Conservation (phyloP, 1,140 invertebrate genomes). For the Thaumetopoea pityocampa region DNA sequence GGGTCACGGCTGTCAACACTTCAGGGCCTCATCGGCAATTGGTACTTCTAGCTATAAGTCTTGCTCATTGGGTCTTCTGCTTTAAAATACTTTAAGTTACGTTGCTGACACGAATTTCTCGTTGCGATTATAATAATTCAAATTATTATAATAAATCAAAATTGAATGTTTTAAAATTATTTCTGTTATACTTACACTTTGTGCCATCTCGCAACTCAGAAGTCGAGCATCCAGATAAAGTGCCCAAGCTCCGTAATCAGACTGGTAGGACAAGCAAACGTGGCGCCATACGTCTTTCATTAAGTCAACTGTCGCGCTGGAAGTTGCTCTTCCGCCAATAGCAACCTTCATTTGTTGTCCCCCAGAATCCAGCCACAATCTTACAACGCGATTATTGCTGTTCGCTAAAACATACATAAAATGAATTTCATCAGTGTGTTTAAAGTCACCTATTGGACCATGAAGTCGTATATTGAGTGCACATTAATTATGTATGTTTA, state of each 20-base stretch:
- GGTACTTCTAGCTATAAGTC: no score
- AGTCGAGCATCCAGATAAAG: conserved; percentile 78
- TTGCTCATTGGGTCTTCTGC: no score
- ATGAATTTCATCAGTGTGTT: conserved; percentile 6
- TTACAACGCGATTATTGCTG: conserved; percentile 76
- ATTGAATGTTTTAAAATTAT: no score
- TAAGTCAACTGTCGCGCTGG: conserved; percentile 65
- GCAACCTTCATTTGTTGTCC: conserved; percentile 76
- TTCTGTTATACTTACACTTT: conserved; percentile 62
- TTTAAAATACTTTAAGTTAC: no score
- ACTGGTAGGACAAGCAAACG: conserved; percentile 81
- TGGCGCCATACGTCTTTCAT: conserved; percentile 79
- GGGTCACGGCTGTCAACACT: no score
- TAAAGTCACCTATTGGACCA: conserved; percentile 30
- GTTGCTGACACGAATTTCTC: no score
- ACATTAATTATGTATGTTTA: conserved; percentile 33
- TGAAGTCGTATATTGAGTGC: conserved; percentile 30
- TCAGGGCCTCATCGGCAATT: no score
- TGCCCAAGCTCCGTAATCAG: conserved; percentile 76
- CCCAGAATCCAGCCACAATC: conserved; percentile 78
- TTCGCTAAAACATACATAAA: conserved; percentile 64
- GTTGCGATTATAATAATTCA: no score
- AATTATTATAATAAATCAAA: no score
- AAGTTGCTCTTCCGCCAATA: conserved; percentile 72
- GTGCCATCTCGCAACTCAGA: conserved; percentile 60